phyloP scores from a whole-genome alignment of 2,888 invertebrate species.

The Chelonus formosanus region DNA sequence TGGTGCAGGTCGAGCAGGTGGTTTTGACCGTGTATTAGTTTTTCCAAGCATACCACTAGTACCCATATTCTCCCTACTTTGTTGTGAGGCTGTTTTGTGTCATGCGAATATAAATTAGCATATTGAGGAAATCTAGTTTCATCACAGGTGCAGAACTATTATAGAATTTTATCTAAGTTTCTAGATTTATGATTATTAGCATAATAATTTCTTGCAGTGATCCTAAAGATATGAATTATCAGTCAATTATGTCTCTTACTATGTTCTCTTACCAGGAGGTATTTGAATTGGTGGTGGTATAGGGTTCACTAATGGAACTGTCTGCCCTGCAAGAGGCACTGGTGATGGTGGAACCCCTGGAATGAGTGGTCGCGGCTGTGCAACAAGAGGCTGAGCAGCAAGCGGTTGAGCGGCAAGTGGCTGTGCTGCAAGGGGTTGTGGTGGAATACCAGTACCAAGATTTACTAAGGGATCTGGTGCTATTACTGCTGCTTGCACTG shows the following conservation, averaged over 20 bases:
- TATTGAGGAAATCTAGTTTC: conserved; percentile 20
- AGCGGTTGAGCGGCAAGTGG: conserved; percentile 40
- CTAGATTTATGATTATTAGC: neutral
- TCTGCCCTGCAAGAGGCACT: conserved; percentile 40
- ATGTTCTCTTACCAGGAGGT: conserved; percentile 44
- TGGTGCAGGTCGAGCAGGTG: conserved; percentile 64
- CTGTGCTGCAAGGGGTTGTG: conserved; percentile 32
- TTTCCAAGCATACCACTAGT: conserved; percentile 59
- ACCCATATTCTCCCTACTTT: conserved; percentile 59
- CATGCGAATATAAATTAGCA: conserved; percentile 46
- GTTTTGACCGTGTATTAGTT: conserved; percentile 60
- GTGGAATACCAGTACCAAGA: conserved; percentile 32
- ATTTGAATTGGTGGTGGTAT: conserved; percentile 50
- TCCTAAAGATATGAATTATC: conserved; percentile 11
- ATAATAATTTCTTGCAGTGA: no score
- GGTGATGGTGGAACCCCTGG: conserved; percentile 45
- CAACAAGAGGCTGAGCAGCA: conserved; percentile 12
- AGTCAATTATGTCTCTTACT: neutral
- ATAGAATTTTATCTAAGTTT: conserved; percentile 2
- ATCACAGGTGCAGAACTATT: conserved; percentile 7
- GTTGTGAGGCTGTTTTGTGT: conserved; percentile 60
- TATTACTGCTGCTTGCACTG: conserved; percentile 15
- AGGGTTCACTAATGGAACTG: conserved; percentile 49
- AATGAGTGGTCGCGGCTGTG: conserved; percentile 46
- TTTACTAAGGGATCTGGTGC: conserved; percentile 36